Base-by-base conservation (phyloP, 2,797 vertebrate species). In the Myiotriccus ornatus region DNA sequence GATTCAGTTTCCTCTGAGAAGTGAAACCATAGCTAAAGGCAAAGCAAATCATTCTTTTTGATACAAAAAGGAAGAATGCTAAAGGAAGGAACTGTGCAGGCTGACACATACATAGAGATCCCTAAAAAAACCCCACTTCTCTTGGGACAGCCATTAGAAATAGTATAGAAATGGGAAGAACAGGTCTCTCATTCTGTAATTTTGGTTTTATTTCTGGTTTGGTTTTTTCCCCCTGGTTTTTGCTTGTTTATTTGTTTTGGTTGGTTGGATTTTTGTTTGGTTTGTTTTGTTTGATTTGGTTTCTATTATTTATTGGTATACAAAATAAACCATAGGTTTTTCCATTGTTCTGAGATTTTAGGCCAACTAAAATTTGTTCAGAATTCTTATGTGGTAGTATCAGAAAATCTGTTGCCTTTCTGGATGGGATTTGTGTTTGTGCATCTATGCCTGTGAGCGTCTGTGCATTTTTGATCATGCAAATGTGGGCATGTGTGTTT, bases 371-470 rank as follows among this genome's bases (percentile, higher is more conserved):
- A 60, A 46, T 7, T 15, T 59, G 2, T 50, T 71, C 28, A 39
- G 43, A 25, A 14, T 62, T 90, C 5, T 87, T 67, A 22, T 37
- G 10, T 32, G 23, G 20, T 10, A 44, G 16, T 19, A 53, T 6
- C 21, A 55, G 55, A 79, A 62, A 1, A 1, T 22, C 30, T 88
- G 3, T 14, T 82, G 22, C 28, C 11, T 86, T 78, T 17, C 22
- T 78, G n/a, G 16, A 12, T 27, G 37, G 23, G 12, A 25, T 70
- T 8, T 17, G 1, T 80, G 18, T 46, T 43, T 57, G 6, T 69
- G 14, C 13, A 14, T 32, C 9, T 6, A 19, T 57, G 7, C 4
- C 1, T 0, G 0, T 28, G n/a, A 59, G 17, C 34, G 6, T 50
- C 16, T 16, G 7, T 32, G 16, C 17, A 8, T 27, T 79, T 84